phyloP scores from a whole-genome alignment of 1,140 invertebrate genomes.

The Drosophila pseudoobscura region DNA sequence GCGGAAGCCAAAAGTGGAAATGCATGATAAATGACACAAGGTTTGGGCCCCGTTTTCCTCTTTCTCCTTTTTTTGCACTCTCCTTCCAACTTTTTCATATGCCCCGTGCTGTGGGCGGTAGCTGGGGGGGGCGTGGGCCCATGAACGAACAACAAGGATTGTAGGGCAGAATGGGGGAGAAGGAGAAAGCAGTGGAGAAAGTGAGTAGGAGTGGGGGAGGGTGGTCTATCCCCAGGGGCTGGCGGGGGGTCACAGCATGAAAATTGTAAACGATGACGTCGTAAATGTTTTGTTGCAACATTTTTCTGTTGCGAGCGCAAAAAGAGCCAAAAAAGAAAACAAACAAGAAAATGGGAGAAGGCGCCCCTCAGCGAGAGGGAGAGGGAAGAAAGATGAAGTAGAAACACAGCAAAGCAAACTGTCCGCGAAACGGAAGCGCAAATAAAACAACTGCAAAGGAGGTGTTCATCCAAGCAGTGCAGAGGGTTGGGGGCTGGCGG shows the following conservation, averaged over 20 bases:
- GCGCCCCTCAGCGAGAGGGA: not conserved
- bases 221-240: not conserved
- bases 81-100: conserved; percentile 12
- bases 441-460: conserved; percentile 74
- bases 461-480: conserved; percentile 37
- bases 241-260: conserved; percentile 44
- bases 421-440: conserved; percentile 76
- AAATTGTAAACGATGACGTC: conserved; percentile 80
- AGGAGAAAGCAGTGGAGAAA: not conserved
- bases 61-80: not conserved
- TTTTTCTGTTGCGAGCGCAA: conserved; percentile 40
- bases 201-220: not conserved
- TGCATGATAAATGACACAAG: conserved; percentile 81
- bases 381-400: conserved; percentile 50
- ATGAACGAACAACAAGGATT: conserved; percentile 32
- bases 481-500: conserved; percentile 3
- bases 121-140: not conserved
- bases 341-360: conserved; percentile 2
- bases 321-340: not conserved
- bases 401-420: conserved; percentile 77
- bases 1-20: conserved; percentile 81
- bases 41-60: conserved; percentile 52
- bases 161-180: conserved; percentile 2
- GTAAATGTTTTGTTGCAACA: conserved; percentile 81
- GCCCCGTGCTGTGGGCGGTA: conserved; percentile 8